phyloP scores from a whole-genome alignment of 2,113 vertebrate species.

The Chloropsis cyanopogon region DNA sequence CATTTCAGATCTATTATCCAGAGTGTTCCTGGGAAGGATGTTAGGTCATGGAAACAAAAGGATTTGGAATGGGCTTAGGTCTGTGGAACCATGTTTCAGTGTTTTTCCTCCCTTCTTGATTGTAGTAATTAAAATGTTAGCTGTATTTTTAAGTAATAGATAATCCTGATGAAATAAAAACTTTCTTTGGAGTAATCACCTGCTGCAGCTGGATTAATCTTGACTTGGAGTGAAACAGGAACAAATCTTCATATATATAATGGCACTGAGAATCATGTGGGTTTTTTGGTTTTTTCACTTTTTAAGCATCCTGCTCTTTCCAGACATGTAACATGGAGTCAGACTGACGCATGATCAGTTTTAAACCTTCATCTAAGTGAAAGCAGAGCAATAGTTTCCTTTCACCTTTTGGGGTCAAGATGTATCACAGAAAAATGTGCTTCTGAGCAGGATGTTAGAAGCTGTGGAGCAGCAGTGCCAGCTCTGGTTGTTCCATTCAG shows the following conservation, averaged over 20 bases:
- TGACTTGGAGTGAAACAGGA: neutral
- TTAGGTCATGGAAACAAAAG: neutral
- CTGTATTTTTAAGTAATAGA: neutral
- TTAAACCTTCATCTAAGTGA: neutral
- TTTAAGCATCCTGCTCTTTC: neutral
- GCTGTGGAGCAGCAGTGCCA: neutral
- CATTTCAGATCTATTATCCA: neutral
- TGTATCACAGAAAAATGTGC: neutral
- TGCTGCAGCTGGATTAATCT: neutral
- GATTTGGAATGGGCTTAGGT: neutral
- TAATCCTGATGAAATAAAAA: neutral
- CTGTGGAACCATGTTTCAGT: neutral
- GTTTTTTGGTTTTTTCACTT: neutral
- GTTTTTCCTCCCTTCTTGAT: neutral
- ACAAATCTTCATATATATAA: neutral
- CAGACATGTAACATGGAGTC: neutral
- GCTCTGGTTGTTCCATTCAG: neutral
- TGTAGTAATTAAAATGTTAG: neutral
- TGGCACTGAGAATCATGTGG: accelerated
- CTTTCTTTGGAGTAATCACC: neutral
- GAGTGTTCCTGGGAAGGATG: neutral
- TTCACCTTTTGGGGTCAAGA: neutral
- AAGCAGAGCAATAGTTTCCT: neutral
- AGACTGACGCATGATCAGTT: neutral
- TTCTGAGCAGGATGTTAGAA: neutral